Conservation (phyloP, 1,140 invertebrate genomes). For the Drosophila fuyamai region DNA sequence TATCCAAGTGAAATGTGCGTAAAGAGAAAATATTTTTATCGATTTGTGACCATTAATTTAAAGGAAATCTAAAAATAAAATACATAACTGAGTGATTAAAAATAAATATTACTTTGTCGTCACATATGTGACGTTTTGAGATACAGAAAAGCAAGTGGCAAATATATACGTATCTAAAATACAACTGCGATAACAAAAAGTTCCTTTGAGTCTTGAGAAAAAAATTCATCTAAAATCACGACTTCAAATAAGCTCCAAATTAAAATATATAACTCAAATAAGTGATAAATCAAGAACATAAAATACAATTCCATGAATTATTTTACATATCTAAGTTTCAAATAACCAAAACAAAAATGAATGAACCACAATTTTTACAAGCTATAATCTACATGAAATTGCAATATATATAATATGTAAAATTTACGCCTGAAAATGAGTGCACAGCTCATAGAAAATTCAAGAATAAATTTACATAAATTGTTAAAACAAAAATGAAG, state of each 20-base stretch:
- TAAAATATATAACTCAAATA: background rate
- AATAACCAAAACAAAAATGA: slow-evolving; percentile 5
- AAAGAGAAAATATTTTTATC: slow-evolving; percentile 33
- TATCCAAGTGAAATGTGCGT: slow-evolving; percentile 61
- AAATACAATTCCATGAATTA: background rate
- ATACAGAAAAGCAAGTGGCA: slow-evolving; percentile 23
- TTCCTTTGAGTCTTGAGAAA: background rate
- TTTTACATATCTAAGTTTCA: background rate
- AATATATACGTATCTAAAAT: slow-evolving; percentile 10
- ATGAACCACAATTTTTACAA: background rate
- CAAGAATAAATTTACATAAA: slow-evolving; percentile 58
- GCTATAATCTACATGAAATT: slow-evolving; percentile 13
- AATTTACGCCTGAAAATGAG: slow-evolving; percentile 1
- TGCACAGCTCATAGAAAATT: slow-evolving; percentile 19
- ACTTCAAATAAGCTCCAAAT: background rate
- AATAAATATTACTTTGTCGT: slow-evolving; percentile 44
- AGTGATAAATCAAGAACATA: background rate
- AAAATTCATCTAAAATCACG: background rate
- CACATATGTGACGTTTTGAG: slow-evolving; percentile 38
- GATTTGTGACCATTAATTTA: slow-evolving; percentile 38
- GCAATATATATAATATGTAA: background rate
- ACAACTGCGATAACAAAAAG: slow-evolving; percentile 3
- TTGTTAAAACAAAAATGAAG: slow-evolving; percentile 32
- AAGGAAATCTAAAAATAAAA: slow-evolving; percentile 46
- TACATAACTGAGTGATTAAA: slow-evolving; percentile 12